Evolutionary conservation across 2,888 invertebrate genomes (phyloP).

Genomic region (Apodemia duryi): DNA sequence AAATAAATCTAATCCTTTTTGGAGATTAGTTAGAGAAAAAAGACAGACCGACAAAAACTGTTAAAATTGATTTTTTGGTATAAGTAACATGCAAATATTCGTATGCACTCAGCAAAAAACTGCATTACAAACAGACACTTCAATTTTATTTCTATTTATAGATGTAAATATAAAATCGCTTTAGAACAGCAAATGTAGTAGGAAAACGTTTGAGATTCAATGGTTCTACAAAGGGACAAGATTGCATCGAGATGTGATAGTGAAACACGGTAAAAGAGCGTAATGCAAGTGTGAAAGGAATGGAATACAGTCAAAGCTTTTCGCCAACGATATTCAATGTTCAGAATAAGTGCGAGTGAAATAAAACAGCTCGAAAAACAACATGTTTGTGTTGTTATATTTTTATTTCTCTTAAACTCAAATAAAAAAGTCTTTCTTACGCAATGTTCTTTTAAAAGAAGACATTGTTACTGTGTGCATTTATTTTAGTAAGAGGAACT

Average conservation of each 20-base stretch:
- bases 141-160: not conserved
- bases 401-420: not conserved
- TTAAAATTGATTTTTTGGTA: too few relatives aligned
- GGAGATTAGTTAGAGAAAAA: too few relatives aligned
- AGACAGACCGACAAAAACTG: too few relatives aligned
- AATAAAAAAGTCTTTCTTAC: not conserved
- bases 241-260: slow-evolving; percentile 26
- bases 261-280: slow-evolving; percentile 27
- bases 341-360: not conserved
- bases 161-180: not conserved
- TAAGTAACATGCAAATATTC: too few relatives aligned
- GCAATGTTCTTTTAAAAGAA: not conserved
- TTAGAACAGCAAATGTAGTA: not conserved
- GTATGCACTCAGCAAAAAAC: too few relatives aligned
- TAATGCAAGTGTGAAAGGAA: slow-evolving; percentile 41
- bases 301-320: slow-evolving; percentile 23
- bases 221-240: slow-evolving; percentile 11
- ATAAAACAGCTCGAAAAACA: not conserved
- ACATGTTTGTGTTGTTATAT: not conserved
- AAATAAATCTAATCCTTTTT: too few relatives aligned
- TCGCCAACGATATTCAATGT: not conserved
- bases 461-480: not conserved
- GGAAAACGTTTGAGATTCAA: slow-evolving; percentile 7
- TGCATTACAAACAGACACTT: not conserved
- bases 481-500: not conserved